phyloP scores from a whole-genome alignment of 1,140 invertebrate species.

The Magallana gigas region DNA sequence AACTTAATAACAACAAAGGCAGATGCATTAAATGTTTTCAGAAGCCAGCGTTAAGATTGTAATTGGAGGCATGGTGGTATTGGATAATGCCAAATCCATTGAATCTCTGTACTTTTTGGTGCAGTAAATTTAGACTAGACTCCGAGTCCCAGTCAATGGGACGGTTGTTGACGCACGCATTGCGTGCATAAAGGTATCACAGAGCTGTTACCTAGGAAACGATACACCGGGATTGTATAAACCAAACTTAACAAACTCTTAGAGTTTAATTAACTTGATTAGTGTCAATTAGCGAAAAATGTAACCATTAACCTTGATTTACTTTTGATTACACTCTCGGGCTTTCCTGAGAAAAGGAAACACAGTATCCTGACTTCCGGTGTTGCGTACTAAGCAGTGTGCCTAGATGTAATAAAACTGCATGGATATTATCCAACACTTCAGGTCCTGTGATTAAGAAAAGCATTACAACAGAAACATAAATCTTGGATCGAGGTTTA shows the following conservation, averaged over 20 bases:
- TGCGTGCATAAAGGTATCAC: neutral
- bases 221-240: neutral
- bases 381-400: neutral
- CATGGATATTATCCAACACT: conserved; percentile 1
- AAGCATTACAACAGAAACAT: conserved; percentile 17
- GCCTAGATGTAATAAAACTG: conserved; percentile 21
- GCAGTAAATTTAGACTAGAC: too few species aligned
- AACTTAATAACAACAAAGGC: too few species aligned
- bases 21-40: too few species aligned
- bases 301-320: conserved; percentile 28
- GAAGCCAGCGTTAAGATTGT: too few species aligned
- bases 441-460: neutral
- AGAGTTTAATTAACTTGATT: conserved; percentile 3
- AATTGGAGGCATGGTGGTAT: too few species aligned
- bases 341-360: conserved; percentile 10
- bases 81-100: too few species aligned
- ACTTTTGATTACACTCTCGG: conserved; percentile 27
- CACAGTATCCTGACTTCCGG: neutral
- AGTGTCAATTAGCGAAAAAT: conserved; percentile 33
- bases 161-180: neutral
- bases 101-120: too few species aligned
- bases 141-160: too few species aligned
- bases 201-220: neutral
- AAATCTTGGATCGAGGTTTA: neutral
- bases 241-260: neutral